Evolutionary conservation across 2,113 vertebrate genomes (phyloP), one percentile per base, ranked within the genome.

Genomic region (Saimiri boliviensis): DNA sequence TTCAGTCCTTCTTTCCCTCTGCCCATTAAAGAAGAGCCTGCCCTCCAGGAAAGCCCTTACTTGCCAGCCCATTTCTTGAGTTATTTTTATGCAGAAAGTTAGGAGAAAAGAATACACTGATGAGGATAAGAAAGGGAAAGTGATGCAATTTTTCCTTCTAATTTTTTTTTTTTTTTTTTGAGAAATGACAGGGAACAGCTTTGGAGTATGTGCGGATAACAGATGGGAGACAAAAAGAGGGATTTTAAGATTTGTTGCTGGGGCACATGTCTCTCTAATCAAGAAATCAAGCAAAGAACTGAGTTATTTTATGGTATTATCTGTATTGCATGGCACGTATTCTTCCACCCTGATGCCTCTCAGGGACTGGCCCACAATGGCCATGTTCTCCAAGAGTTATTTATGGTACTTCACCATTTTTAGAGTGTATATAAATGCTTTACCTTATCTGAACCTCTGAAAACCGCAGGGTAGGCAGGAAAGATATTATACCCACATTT

Each of bases 371-470:
- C 70, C 45, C 71, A 63, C 42, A 40, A 3, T 68, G 49, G 37
- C 45, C 25, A 42, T 47, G 37, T 86, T 95, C 79, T 91, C 47
- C 20, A 37, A 35, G 49, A 86, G 63, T 32, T 95, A 87, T 68
- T 95, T 74, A 54, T 11, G 68, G 27, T 21, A 12, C 23, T 70
- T 82, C 25, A 47, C 37, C 60, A 90, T 86, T 89, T 87, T 93
- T 32, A 58, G 19, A 89, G 30, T 56, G 14, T 54, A 76, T 68
- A 56, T 91, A 88, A 71, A 76, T 66, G 58, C 14, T 82, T 97
- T 86, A 76, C 52, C 63, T 93, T 47, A 82, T 86, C 42, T 84
- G 42, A 76, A 83, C n/a, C 54, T 80, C 23, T 66, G 81, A 81
- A 95, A 89, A 66, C 27, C 37, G 60, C 6, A 83, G 27, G 5